These are phyloP conservation scores for Caenorhabditis japonica DNA, from an alignment of 2,888 invertebrate species.

Conservation along the genomic window DNA sequence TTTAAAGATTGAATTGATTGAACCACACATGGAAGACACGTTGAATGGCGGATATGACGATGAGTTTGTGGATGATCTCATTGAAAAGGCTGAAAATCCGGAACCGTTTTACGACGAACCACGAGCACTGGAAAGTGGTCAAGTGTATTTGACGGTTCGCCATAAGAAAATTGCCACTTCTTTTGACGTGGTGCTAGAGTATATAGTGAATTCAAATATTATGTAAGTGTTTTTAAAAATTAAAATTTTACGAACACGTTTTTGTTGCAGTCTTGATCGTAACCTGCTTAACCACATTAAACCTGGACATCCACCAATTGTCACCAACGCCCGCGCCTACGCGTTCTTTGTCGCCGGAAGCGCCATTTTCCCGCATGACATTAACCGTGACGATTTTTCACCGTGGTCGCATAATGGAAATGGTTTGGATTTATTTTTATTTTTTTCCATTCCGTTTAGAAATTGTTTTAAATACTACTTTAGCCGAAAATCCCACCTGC, in stretches of 20 bases:
- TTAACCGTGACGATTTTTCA: conserved; percentile 66
- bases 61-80: conserved; percentile 53
- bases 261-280: conserved; percentile 57
- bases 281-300: conserved; percentile 51
- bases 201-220: conserved; percentile 54
- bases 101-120: conserved; percentile 53
- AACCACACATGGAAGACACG: conserved; percentile 32
- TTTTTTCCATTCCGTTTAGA: no score
- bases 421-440: background rate
- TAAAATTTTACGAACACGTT: conserved; percentile 15
- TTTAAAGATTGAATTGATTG: no score
- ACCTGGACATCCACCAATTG: conserved; percentile 59
- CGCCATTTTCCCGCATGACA: conserved; percentile 60
- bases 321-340: conserved; percentile 57
- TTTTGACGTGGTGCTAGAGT: conserved; percentile 54
- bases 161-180: conserved; percentile 52
- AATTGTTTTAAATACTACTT: no score
- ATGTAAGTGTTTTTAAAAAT: conserved; percentile 42
- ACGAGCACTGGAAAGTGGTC: conserved; percentile 46
- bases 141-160: conserved; percentile 56
- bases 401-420: conserved; percentile 64
- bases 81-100: conserved; percentile 46
- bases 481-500: conserved; percentile 55
- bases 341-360: conserved; percentile 61
- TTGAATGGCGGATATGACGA: conserved; percentile 50